phyloP scores from a whole-genome alignment of 2,888 invertebrate species.

The Pandemis corylana region DNA sequence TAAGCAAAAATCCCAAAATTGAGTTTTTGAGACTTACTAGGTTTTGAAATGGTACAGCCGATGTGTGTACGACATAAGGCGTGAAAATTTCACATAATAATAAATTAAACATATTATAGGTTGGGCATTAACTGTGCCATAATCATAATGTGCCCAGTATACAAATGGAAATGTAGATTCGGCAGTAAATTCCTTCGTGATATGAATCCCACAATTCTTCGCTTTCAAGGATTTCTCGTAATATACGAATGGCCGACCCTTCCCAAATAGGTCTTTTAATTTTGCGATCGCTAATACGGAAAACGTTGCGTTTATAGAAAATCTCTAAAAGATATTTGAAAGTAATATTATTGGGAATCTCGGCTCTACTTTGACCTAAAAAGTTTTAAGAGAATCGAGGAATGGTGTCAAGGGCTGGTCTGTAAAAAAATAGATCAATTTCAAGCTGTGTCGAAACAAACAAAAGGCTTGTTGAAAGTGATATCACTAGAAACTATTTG shows the following conservation, averaged over 20 bases:
- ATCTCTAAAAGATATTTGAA: neutral
- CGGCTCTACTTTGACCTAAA: neutral
- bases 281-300: neutral
- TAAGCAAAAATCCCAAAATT: too few species aligned
- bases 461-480: too few species aligned
- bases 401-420: neutral
- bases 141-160: conserved; percentile 26
- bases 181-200: conserved; percentile 33
- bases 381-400: neutral
- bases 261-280: conserved; percentile 15
- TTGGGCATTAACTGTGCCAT: neutral
- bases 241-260: conserved; percentile 31
- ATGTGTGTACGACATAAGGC: neutral
- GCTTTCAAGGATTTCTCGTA: conserved; percentile 30
- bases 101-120: neutral
- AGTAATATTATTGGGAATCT: neutral
- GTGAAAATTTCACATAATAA: neutral
- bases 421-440: neutral
- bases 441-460: too few species aligned
- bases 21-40: too few species aligned
- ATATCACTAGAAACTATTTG: too few species aligned
- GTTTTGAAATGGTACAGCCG: too few species aligned
- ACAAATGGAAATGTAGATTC: conserved; percentile 28
- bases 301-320: neutral
- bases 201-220: conserved; percentile 36